Evolutionary conservation across 2,113 vertebrate species (phyloP), one percentile per base, ranked within the genome.

Genomic region (Scophthalmus maximus): DNA sequence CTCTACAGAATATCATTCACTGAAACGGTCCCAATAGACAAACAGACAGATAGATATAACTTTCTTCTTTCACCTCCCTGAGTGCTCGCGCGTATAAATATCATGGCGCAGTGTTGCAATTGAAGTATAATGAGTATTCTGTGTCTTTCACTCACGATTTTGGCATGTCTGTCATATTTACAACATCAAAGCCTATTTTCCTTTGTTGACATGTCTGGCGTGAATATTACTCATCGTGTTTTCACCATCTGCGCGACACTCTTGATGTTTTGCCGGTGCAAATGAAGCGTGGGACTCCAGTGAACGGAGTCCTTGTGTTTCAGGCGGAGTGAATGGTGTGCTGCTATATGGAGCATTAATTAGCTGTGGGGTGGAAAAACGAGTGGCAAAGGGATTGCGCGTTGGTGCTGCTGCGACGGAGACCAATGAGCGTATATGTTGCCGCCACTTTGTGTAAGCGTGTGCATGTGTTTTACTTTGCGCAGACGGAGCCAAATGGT

Each of bases 211-310:
- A 17, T 58, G 34, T 42, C 52, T 79, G 47, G n/a, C 36, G 63
- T 71, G 55, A 59, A 71, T 71, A 81, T 82, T 32, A 55, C 50
- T 67, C 47, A 61, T 47, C 18, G n/a, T 66, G 26, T 29, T 64
- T 71, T 61, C 17, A 59, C 82, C 82, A 87, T 85, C 78, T 88
- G 73, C 32, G 22, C 46, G 18, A 30, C 30, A 30, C 65, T 62
- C 55, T 59, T 81, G 49, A 76, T 80, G 36, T 62, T 22, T n/a
- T 49, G 38, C 29, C 18, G 8, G 57, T 64, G 52, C 42, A 75
- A 88, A 78, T 73, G 50, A 76, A 73, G 75, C 59, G 17, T 73
- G 71, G 60, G 46, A 60, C 69, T 73, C 50, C 20, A 61, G 9
- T 75, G 44, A 86, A 79, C 32, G 51, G 50, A 3, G 10, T 66